Evolutionary conservation across 2,113 vertebrate species (phyloP), one percentile per base, ranked within the genome.

Genomic region (Brevimyrus niger): DNA sequence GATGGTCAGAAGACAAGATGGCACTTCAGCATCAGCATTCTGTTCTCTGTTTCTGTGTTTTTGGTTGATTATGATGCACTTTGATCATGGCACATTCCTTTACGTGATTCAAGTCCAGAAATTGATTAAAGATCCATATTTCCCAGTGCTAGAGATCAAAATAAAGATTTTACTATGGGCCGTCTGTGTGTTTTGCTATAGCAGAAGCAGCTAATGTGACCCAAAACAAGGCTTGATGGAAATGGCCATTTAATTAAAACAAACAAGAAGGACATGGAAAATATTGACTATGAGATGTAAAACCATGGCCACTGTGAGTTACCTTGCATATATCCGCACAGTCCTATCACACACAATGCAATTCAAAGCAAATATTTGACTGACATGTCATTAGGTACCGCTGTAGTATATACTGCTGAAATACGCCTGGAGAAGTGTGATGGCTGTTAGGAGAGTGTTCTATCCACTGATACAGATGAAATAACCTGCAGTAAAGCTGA

Each of bases 61-160:
- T 88, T 87, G 88, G 27, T 46, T 55, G 53, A 44, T 89, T 85
- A 17, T 31, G 80, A 83, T 58, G 50, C 38, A 53, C 93, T 90
- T 89, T 91, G 93, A 93, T 94, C 92, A 91, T 92, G 89, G 91
- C 92, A n/a, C n/a, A 91, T 90, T 93, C 89, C 88, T 92, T 92
- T 89, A 51, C 91, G 93, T 94, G 94, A 93, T 23, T 55, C 0
- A 42, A 89, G 93, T 93, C 94, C 93, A 92, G 91, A 93, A 93
- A 91, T 94, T 94, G 94, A 92, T 95, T 92, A 93, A 27, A 69
- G 94, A 92, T 92, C 91, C 92, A 91, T 91, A 94, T 94, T 94
- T 94, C 93, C 92, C 94, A 92, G 91, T 89, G 90, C 92, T 93
- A 91, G 92, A 92, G 94, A 91, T 92, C 91, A 89, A 94, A 88